phyloP scores from a whole-genome alignment of 2,113 vertebrate species.

The Romanogobio albipinnatus region DNA sequence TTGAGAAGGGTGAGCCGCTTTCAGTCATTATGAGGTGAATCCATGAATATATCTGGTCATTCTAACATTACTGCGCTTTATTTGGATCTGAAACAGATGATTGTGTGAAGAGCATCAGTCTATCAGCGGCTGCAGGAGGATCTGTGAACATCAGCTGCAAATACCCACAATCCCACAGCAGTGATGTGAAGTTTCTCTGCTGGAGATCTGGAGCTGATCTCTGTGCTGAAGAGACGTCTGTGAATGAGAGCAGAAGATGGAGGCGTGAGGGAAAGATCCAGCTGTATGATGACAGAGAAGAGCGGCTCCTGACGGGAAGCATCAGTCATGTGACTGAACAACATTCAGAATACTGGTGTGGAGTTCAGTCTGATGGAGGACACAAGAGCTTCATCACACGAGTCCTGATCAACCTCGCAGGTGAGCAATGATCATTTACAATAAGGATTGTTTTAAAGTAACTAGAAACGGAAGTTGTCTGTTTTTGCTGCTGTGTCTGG shows the following conservation, averaged over 20 bases:
- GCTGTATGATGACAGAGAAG: slow-evolving; percentile 15
- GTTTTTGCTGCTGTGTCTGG: too few relatives aligned
- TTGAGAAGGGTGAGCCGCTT: not conserved
- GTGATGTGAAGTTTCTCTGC: too few relatives aligned
- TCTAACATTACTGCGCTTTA: not conserved
- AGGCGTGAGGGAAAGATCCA: not conserved
- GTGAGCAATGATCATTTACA: too few relatives aligned
- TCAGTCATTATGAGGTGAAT: not conserved
- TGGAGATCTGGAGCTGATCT: too few relatives aligned
- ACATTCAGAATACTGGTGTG: slow-evolving; percentile 19
- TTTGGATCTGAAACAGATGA: slow-evolving; percentile 4
- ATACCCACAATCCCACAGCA: too few relatives aligned
- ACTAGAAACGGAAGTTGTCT: too few relatives aligned
- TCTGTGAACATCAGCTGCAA: not conserved
- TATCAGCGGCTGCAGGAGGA: not conserved
- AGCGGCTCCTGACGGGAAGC: not conserved
- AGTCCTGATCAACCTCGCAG: not conserved
- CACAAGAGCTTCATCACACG: slow-evolving; percentile 16
- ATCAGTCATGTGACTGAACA: slow-evolving; percentile 20
- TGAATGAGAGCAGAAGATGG: not conserved
- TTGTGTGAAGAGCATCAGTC: slow-evolving; percentile 17
- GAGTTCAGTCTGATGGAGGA: not conserved
- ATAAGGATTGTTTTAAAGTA: too few relatives aligned
- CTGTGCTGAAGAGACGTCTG: too few relatives aligned
- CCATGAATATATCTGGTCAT: too few relatives aligned